phyloP scores from a whole-genome alignment of 2,888 invertebrate genomes.

The Linhomoeus sp. region DNA sequence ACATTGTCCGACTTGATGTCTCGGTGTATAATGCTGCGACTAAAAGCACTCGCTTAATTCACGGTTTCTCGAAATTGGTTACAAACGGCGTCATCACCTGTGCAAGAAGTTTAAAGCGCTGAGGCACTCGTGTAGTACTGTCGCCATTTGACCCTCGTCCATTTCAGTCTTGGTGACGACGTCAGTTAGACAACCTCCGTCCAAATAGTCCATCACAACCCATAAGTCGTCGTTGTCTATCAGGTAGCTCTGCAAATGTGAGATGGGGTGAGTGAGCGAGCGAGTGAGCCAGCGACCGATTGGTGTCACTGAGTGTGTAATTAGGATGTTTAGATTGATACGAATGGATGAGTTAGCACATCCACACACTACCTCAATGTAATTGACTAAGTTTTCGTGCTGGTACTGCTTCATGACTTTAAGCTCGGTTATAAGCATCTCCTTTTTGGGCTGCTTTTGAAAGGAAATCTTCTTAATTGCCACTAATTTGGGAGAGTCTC shows the following conservation, averaged over 20 bases:
- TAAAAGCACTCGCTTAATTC: slow-evolving; percentile 7
- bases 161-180: slow-evolving; percentile 91
- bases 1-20: slow-evolving; percentile 97
- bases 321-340: no score
- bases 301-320: no score
- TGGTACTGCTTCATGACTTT: slow-evolving; percentile 64
- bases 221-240: slow-evolving; percentile 56
- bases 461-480: slow-evolving; percentile 92
- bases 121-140: slow-evolving; percentile 66
- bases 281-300: neutral
- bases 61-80: no score
- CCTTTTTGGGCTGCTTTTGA: slow-evolving; percentile 79
- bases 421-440: slow-evolving; percentile 83
- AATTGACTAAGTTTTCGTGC: slow-evolving; percentile 86
- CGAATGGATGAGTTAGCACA: no score
- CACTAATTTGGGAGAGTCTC: slow-evolving; percentile 49
- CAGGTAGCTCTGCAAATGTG: slow-evolving; percentile 22
- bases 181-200: slow-evolving; percentile 84
- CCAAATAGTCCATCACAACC: slow-evolving; percentile 87
- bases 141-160: slow-evolving; percentile 89
- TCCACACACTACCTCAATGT: slow-evolving; percentile 43
- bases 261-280: neutral
- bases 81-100: slow-evolving; percentile 10
- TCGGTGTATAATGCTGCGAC: slow-evolving; percentile 62
- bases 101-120: slow-evolving; percentile 74